These are phyloP conservation scores for Pseudachorutes palmiensis DNA, from an alignment of 1,140 invertebrate species.

Conservation along the genomic window DNA sequence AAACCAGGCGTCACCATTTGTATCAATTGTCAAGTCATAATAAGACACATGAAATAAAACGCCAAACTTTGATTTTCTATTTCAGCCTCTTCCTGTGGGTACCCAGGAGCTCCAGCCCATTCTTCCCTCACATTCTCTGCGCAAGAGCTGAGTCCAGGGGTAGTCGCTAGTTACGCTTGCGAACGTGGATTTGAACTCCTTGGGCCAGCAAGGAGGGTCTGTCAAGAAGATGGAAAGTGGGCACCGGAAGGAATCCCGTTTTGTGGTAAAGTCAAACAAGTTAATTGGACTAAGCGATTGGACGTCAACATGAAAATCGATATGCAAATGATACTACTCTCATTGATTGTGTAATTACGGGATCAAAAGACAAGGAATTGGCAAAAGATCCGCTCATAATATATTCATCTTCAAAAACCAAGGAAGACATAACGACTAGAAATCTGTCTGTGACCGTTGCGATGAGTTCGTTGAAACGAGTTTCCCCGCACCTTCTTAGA, in stretches of 20 bases:
- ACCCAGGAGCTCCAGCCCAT: constrained; percentile 88
- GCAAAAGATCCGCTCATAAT: neutral
- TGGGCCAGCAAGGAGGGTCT: constrained; percentile 69
- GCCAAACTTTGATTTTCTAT: constrained; percentile 7
- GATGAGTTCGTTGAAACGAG: too few species aligned
- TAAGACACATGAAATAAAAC: neutral
- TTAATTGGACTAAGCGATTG: neutral
- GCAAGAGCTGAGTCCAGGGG: constrained; percentile 54
- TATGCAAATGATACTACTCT: neutral
- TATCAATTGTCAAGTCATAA: neutral
- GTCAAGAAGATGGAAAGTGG: constrained; percentile 68
- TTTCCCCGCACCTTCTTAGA: too few species aligned
- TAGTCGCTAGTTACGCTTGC: constrained; percentile 75
- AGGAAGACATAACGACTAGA: too few species aligned
- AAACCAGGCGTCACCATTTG: neutral
- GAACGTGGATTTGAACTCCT: constrained; percentile 83
- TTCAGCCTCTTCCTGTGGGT: constrained; percentile 26
- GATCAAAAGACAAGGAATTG: too few species aligned
- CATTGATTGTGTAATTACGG: neutral
- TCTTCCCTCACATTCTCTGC: constrained; percentile 68
- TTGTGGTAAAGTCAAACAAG: constrained; percentile 65
- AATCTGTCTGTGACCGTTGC: too few species aligned
- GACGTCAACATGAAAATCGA: neutral
- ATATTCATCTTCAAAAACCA: too few species aligned
- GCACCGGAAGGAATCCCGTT: constrained; percentile 85